Percentiles rank a stretch among this genome's conserved stretches.
These are phyloP conservation scores for Junco hyemalis DNA, from an alignment of 2,113 vertebrate species.

Conservation along the genomic window DNA sequence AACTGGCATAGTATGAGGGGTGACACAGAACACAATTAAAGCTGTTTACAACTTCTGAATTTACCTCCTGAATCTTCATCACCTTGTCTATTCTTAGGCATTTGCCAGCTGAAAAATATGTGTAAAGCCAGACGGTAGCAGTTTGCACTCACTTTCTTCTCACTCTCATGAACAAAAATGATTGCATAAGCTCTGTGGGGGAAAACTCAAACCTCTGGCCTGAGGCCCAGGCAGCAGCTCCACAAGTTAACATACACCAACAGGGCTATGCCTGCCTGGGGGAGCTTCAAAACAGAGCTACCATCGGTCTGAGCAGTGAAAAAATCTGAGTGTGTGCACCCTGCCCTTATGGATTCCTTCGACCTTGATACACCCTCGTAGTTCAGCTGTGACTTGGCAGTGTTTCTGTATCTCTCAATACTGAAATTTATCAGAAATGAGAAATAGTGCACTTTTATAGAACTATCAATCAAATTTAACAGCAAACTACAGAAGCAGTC, in stretches of 20 bases:
- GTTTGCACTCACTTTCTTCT: background rate
- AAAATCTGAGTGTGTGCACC: background rate
- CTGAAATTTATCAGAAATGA: background rate
- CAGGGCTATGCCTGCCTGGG: background rate
- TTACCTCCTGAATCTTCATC: background rate
- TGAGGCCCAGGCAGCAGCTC: background rate
- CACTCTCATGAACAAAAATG: background rate
- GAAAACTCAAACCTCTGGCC: background rate
- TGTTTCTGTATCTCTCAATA: background rate
- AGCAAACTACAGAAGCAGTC: background rate
- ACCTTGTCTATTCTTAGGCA: background rate
- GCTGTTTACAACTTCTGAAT: background rate
- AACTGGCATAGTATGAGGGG: background rate
- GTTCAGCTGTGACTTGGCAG: background rate
- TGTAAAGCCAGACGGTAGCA: background rate
- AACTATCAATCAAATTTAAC: background rate
- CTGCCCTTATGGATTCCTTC: background rate
- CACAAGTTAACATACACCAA: background rate
- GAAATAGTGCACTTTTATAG: background rate
- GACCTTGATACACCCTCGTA: accelerated
- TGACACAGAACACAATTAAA: background rate
- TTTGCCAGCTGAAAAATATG: background rate
- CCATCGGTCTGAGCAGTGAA: background rate
- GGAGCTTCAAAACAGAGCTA: background rate
- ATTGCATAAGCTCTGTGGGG: background rate